These are phyloP conservation scores for Lepisosteus osseus DNA, from an alignment of 2,113 vertebrate genomes.

Conservation along the genomic window DNA sequence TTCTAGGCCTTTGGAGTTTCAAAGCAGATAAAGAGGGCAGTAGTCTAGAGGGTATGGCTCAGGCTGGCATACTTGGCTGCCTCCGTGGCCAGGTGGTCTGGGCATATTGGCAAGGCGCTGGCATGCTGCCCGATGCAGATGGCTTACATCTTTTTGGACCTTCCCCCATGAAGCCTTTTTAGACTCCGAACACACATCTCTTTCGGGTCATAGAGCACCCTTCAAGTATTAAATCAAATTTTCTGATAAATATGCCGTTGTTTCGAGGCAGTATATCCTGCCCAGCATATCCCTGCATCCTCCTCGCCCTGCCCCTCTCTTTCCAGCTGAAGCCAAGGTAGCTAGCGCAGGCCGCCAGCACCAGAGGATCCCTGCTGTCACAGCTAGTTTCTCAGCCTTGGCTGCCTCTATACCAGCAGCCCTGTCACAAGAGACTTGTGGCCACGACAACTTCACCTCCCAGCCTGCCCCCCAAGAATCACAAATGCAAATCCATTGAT, in stretches of 20 bases:
- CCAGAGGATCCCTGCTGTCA: background rate
- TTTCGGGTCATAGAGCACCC: slow-evolving; percentile 56
- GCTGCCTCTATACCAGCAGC: no score
- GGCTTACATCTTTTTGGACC: slow-evolving; percentile 77
- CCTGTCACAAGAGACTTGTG: no score
- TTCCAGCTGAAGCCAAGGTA: background rate
- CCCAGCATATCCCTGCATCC: background rate
- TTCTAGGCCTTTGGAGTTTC: slow-evolving; percentile 71
- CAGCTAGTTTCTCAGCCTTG: background rate
- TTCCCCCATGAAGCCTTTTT: slow-evolving; percentile 75
- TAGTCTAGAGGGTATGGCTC: slow-evolving; percentile 80
- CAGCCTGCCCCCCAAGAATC: no score
- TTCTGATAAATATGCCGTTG: slow-evolving; percentile 25
- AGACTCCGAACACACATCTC: slow-evolving; percentile 73
- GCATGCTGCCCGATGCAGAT: slow-evolving; percentile 88
- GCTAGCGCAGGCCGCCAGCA: background rate
- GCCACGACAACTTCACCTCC: no score
- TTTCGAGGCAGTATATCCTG: background rate
- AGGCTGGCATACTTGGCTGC: slow-evolving; percentile 87
- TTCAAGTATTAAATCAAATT: slow-evolving; percentile 63
- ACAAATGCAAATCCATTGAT: no score
- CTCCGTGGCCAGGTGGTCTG: slow-evolving; percentile 84
- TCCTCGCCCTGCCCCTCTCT: background rate
- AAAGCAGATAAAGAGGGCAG: slow-evolving; percentile 73
- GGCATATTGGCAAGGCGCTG: slow-evolving; percentile 90